These are phyloP conservation scores for Oscheius onirici DNA, from an alignment of 2,888 invertebrate species.

Conservation along the genomic window DNA sequence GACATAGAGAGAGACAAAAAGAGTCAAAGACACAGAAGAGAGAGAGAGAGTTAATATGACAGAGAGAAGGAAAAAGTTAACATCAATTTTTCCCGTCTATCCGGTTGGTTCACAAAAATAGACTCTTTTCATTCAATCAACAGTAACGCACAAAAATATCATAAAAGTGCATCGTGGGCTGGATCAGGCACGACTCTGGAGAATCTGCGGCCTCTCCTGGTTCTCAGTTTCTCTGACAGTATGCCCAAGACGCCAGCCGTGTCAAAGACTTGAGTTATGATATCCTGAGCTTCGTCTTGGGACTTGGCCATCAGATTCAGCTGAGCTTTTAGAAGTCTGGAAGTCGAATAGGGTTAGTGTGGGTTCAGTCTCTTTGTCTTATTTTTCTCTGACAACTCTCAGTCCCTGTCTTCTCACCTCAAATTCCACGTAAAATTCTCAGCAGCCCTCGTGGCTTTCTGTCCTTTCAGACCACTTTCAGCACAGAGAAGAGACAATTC, in stretches of 20 bases:
- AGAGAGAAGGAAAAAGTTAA: too few relatives aligned
- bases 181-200: conserved; percentile 54
- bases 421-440: conserved; percentile 56
- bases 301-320: conserved; percentile 75
- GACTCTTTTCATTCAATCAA: background rate
- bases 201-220: conserved; percentile 45
- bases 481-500: conserved; percentile 73
- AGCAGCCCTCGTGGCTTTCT: conserved; percentile 72
- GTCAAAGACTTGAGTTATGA: conserved; percentile 74
- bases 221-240: conserved; percentile 48
- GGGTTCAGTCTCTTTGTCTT: background rate
- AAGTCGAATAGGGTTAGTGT: too few relatives aligned
- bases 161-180: conserved; percentile 50
- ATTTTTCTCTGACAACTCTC: background rate
- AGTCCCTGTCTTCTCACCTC: too few relatives aligned
- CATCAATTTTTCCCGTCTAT: background rate
- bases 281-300: conserved; percentile 75
- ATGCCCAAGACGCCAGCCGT: conserved; percentile 55
- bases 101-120: background rate
- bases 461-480: conserved; percentile 74
- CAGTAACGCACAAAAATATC: background rate
- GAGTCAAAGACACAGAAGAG: too few relatives aligned
- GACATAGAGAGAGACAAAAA: too few relatives aligned
- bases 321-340: conserved; percentile 75
- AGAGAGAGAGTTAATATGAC: too few relatives aligned